These are phyloP conservation scores for Phoenicopterus ruber DNA, from an alignment of 2,113 vertebrate genomes.

Conservation along the genomic window DNA sequence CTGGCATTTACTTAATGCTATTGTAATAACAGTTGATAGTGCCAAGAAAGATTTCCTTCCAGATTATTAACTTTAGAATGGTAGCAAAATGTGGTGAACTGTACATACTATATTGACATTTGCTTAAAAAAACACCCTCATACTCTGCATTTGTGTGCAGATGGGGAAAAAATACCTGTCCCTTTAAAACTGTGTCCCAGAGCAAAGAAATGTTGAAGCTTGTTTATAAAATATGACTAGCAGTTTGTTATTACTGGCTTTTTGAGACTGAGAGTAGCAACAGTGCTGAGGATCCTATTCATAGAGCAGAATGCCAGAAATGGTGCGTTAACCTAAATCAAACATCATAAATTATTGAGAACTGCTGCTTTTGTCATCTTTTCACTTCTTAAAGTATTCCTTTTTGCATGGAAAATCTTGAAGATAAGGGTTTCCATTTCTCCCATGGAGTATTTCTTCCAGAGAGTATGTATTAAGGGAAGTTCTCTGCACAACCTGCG, in stretches of 20 bases:
- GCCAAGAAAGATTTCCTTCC: background rate
- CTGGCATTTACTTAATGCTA: background rate
- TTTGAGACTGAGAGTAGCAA: slow-evolving; percentile 45
- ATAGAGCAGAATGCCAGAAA: slow-evolving; percentile 17
- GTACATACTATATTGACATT: background rate
- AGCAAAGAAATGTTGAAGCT: slow-evolving; percentile 45
- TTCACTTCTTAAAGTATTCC: background rate
- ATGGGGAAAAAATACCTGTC: background rate
- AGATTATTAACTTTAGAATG: background rate
- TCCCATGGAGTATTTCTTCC: background rate
- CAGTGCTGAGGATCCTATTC: slow-evolving; percentile 2
- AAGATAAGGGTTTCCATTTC: background rate
- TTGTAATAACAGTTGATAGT: background rate
- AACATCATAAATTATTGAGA: slow-evolving; percentile 33
- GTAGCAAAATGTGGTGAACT: background rate
- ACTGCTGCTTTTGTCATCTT: background rate
- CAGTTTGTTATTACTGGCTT: slow-evolving; percentile 32
- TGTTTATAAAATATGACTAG: slow-evolving; percentile 68
- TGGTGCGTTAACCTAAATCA: slow-evolving; percentile 32
- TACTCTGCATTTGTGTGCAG: background rate
- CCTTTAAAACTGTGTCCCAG: slow-evolving; percentile 42
- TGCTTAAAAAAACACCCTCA: background rate
- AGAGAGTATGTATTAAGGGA: background rate
- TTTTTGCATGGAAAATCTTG: background rate
- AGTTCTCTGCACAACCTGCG: background rate